Percentiles rank a stretch among this genome's conserved stretches.
These are phyloP conservation scores for Notarius lentiginosus DNA, from an alignment of 2,113 vertebrate genomes.

Conservation along the genomic window DNA sequence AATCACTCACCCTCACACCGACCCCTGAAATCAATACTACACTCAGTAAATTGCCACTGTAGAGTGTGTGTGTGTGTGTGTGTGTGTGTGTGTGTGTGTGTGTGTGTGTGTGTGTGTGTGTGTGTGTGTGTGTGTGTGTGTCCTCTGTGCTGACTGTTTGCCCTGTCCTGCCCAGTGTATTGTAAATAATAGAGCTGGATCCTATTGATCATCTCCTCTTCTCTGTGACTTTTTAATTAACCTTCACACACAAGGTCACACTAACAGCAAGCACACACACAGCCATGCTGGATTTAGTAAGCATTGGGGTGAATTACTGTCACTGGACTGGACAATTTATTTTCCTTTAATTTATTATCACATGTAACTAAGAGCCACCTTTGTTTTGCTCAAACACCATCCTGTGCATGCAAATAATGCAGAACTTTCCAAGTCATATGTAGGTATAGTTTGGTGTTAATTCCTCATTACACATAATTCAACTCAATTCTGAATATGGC, in stretches of 20 bases:
- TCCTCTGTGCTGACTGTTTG: neutral
- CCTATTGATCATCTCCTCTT: slow-evolving; percentile 34
- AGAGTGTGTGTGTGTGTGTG: neutral
- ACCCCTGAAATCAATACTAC: neutral
- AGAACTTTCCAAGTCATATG: neutral
- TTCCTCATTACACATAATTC: neutral
- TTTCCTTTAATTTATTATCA: neutral
- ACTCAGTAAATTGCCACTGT: neutral
- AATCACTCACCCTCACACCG: too few relatives aligned
- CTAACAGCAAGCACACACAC: neutral
- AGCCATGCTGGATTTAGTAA: neutral
- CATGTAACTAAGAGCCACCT: neutral
- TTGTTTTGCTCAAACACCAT: neutral
- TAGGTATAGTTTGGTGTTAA: neutral
- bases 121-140: neutral
- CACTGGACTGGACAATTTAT: neutral
- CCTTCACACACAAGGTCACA: slow-evolving; percentile 19
- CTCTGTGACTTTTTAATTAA: slow-evolving; percentile 30
- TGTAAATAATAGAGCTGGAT: slow-evolving; percentile 13
- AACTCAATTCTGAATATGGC: neutral
- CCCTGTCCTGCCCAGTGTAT: slow-evolving; percentile 9
- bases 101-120: too few relatives aligned
- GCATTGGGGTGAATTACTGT: neutral
- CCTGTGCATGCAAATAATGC: neutral
- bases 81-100: too few relatives aligned